Evolutionary conservation across 2,113 vertebrate genomes (phyloP).

Genomic region (Myodes glareolus): DNA sequence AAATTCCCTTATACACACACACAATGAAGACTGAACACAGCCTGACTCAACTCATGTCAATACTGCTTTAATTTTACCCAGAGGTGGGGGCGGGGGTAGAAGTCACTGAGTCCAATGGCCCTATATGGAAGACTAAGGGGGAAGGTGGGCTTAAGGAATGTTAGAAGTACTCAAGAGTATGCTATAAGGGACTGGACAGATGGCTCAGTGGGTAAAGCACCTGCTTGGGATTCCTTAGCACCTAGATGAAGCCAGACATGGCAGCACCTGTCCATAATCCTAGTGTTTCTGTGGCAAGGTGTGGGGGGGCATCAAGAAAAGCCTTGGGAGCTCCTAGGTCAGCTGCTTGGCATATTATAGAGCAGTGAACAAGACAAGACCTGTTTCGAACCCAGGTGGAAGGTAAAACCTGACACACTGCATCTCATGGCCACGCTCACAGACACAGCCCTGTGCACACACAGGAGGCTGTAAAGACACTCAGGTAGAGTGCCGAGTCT

Average conservation of each 20-base stretch:
- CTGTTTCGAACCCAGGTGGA: background rate
- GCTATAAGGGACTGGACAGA: background rate
- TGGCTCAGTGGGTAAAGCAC: background rate
- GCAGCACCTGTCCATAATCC: background rate
- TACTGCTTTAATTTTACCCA: background rate
- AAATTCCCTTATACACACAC: background rate
- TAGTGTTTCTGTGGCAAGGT: background rate
- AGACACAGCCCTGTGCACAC: background rate
- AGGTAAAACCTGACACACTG: background rate
- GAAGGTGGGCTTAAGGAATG: background rate
- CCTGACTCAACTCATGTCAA: background rate
- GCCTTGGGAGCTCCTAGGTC: background rate
- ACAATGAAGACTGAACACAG: background rate
- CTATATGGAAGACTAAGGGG: background rate
- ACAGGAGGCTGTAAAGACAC: background rate
- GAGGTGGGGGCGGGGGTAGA: accelerated
- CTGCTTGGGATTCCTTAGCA: too few species aligned
- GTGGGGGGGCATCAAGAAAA: background rate
- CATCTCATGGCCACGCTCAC: background rate
- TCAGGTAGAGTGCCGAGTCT: too few species aligned
- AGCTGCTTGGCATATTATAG: background rate
- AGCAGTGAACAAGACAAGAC: background rate
- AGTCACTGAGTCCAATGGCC: background rate
- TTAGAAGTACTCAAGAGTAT: background rate
- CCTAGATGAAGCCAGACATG: background rate